phyloP scores from a whole-genome alignment of 2,888 invertebrate species.

The Bembecia ichneumoniformis region DNA sequence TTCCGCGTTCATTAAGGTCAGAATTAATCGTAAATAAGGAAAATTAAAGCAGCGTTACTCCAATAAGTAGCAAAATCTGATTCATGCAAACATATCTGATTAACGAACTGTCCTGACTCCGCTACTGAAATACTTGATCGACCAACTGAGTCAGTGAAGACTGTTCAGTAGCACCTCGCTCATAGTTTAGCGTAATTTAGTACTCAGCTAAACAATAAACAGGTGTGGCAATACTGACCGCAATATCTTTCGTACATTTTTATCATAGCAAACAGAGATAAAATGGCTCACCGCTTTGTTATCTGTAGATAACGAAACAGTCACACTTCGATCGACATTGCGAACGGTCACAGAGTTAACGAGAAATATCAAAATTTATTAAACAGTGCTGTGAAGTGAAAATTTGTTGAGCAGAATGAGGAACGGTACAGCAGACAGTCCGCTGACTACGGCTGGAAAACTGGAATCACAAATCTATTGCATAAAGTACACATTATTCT shows the following conservation, averaged over 20 bases:
- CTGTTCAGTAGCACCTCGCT: too few species aligned
- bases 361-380: constrained; percentile 10
- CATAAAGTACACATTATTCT: constrained; percentile 86
- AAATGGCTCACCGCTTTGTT: constrained; percentile 42
- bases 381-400: constrained; percentile 19
- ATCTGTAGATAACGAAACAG: constrained; percentile 47
- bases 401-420: constrained; percentile 61
- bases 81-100: too few species aligned
- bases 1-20: too few species aligned
- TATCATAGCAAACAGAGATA: constrained; percentile 66
- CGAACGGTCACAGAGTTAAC: constrained; percentile 29
- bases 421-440: constrained; percentile 63
- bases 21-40: too few species aligned
- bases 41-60: too few species aligned
- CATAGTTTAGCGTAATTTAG: neutral
- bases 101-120: too few species aligned
- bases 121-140: too few species aligned
- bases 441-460: constrained; percentile 68
- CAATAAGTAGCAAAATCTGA: too few species aligned
- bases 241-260: constrained; percentile 47
- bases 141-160: too few species aligned
- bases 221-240: constrained; percentile 58
- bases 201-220: constrained; percentile 12
- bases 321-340: constrained; percentile 36
- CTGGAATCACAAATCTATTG: constrained; percentile 84